These are phyloP conservation scores for Nephrotoma appendiculata DNA, from an alignment of 2,888 invertebrate species.

Conservation along the genomic window DNA sequence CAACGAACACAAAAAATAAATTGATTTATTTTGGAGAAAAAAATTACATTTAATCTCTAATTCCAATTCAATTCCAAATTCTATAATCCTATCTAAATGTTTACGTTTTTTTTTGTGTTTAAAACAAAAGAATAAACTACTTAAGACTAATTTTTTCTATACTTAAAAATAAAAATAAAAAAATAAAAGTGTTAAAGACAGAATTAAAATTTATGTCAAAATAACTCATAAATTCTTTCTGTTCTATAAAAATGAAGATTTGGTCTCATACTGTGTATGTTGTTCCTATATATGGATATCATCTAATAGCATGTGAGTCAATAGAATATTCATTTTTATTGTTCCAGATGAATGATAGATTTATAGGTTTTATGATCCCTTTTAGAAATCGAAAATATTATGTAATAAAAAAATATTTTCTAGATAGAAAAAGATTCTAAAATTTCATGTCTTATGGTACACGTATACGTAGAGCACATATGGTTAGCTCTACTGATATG, in stretches of 20 bases:
- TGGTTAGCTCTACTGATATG: background rate
- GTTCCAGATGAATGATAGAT: background rate
- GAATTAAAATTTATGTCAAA: background rate
- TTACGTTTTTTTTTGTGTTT: background rate
- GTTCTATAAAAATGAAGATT: background rate
- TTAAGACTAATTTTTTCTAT: background rate
- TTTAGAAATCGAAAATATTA: background rate
- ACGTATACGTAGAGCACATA: background rate
- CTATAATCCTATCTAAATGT: background rate
- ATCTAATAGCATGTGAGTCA: background rate
- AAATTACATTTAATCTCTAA: background rate
- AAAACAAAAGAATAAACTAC: background rate
- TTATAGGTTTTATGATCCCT: background rate
- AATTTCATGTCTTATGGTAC: background rate
- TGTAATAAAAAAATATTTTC: background rate
- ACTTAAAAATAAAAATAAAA: background rate
- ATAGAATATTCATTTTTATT: background rate
- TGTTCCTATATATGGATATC: background rate
- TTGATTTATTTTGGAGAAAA: background rate
- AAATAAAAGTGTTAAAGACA: background rate
- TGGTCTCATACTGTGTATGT: background rate
- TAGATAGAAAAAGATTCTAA: background rate
- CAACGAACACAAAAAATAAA: background rate
- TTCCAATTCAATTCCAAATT: background rate
- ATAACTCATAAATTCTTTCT: background rate